phyloP scores from a whole-genome alignment of 2,113 vertebrate species.

The Sakesphorus luctuosus region DNA sequence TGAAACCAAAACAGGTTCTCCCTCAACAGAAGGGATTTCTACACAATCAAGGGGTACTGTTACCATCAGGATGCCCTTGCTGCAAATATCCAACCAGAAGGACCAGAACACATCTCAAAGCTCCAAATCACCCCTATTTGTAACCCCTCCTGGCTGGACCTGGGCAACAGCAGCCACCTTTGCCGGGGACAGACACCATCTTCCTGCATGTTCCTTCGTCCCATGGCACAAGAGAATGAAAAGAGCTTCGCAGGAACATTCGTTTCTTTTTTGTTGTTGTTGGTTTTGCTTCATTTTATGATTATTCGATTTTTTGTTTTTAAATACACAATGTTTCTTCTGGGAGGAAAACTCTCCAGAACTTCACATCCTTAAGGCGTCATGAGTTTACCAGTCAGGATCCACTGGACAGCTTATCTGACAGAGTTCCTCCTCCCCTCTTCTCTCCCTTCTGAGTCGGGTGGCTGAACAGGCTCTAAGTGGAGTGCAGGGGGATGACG shows the following conservation, averaged over 20 bases:
- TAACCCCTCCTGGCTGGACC: background rate
- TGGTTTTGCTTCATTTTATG: background rate
- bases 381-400: slow-evolving; percentile 23
- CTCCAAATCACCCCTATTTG: background rate
- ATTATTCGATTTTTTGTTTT: background rate
- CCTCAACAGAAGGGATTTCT: background rate
- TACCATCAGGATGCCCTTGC: background rate
- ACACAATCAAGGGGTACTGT: background rate
- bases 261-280: background rate
- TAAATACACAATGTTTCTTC: slow-evolving; percentile 9
- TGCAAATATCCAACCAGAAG: background rate
- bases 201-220: background rate
- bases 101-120: background rate
- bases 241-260: background rate
- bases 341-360: slow-evolving; percentile 49
- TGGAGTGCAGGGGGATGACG: slow-evolving; percentile 93
- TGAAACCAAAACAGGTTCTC: background rate
- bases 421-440: background rate
- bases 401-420: background rate
- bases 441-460: background rate
- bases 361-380: slow-evolving; percentile 77
- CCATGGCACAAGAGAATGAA: background rate
- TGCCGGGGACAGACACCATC: background rate
- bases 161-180: background rate
- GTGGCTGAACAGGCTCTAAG: slow-evolving; percentile 62